Percentiles rank a stretch among this genome's conserved stretches.
These are phyloP conservation scores for Falcunculus frontatus DNA, from an alignment of 2,113 vertebrate species.

Conservation along the genomic window DNA sequence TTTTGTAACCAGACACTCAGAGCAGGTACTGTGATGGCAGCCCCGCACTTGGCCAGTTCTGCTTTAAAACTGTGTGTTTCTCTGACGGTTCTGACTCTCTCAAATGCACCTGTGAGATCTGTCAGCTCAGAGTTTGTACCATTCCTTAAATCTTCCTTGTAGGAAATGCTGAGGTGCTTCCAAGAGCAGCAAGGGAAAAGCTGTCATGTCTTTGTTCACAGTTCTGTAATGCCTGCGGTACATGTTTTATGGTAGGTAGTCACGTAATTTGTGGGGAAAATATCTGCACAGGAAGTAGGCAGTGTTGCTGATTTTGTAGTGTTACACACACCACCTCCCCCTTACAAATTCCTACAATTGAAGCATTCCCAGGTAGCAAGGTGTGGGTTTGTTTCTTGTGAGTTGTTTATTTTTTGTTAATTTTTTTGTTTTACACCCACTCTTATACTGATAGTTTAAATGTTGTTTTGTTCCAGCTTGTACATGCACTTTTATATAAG, in stretches of 20 bases:
- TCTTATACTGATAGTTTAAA: not conserved
- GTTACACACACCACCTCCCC: not conserved
- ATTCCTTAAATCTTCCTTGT: not conserved
- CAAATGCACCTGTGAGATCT: not conserved
- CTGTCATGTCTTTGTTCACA: not conserved
- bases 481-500: not conserved
- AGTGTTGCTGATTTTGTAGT: not conserved
- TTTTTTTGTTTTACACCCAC: not conserved
- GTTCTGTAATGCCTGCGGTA: not conserved
- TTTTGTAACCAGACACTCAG: not conserved
- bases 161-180: not conserved
- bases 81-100: not conserved
- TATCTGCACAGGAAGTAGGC: not conserved
- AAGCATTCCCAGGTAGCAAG: not conserved
- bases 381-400: not conserved
- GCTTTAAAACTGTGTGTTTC: fast-evolving
- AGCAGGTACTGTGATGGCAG: not conserved
- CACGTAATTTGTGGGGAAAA: not conserved
- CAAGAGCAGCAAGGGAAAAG: not conserved
- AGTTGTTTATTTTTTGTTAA: fast-evolving
- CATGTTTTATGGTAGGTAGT: not conserved
- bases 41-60: not conserved
- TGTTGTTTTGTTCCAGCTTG: not conserved
- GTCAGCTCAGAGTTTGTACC: not conserved
- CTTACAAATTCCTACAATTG: not conserved